Percentiles rank a stretch among this genome's conserved stretches.
phyloP scores from a whole-genome alignment of 2,797 vertebrate genomes.

The Sebastolobus altivelis region DNA sequence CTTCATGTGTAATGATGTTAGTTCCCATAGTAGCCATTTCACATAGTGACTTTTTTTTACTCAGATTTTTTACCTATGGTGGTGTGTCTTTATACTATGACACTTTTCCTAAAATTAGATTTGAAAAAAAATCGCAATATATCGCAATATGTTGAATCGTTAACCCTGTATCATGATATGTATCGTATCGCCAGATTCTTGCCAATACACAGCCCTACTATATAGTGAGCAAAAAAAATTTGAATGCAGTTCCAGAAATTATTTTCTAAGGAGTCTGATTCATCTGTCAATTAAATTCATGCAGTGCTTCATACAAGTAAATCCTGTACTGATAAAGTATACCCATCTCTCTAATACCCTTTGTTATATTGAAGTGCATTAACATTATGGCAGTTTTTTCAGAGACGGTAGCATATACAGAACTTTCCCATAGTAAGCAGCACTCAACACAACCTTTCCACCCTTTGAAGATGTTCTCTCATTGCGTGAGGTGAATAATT shows the following conservation, averaged over 20 bases:
- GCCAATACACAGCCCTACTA: too few species aligned
- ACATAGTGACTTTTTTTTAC: too few species aligned
- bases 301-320: neutral
- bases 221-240: neutral
- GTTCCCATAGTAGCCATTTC: too few species aligned
- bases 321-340: neutral
- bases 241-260: neutral
- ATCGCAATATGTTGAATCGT: too few species aligned
- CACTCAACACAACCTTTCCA: neutral
- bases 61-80: too few species aligned
- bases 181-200: too few species aligned
- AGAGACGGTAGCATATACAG: neutral
- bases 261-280: neutral
- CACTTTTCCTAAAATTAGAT: too few species aligned
- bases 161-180: too few species aligned
- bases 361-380: neutral
- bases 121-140: too few species aligned
- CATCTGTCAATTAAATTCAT: neutral
- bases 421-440: neutral
- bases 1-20: too few species aligned
- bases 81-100: too few species aligned
- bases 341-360: neutral
- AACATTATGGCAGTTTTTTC: neutral
- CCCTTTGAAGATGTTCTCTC: neutral
- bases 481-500: slow-evolving; percentile 10